Evolutionary conservation across 2,888 invertebrate genomes (phyloP).

Genomic region (Eilema depressum): DNA sequence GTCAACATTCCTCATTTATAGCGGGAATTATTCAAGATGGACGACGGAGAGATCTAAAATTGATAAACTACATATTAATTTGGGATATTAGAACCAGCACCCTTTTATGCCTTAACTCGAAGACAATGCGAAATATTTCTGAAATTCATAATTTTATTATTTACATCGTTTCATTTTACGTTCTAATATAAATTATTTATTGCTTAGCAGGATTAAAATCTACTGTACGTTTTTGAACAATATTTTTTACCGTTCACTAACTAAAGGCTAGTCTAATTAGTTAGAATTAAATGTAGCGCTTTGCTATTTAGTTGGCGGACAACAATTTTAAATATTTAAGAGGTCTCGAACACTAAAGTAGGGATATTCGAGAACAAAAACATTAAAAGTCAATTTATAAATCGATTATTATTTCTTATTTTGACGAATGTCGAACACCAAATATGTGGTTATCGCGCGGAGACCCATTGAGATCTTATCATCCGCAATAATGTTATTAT

Average conservation of each 20-base stretch:
- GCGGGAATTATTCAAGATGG: background rate
- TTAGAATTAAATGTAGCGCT: background rate
- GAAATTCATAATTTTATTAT: background rate
- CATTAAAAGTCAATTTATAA: background rate
- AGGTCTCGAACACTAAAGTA: background rate
- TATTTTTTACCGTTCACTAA: background rate
- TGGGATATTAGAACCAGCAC: background rate
- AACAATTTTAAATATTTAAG: background rate
- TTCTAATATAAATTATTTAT: slow-evolving; percentile 2
- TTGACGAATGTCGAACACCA: too few relatives aligned
- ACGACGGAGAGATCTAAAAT: background rate
- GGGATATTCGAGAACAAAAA: background rate
- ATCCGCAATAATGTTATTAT: background rate
- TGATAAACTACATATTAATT: background rate
- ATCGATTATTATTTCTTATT: background rate
- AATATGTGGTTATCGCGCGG: background rate
- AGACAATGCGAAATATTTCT: background rate
- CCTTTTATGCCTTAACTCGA: background rate
- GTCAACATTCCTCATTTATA: background rate
- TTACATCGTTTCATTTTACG: background rate
- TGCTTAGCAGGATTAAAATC: background rate
- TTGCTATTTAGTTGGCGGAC: background rate
- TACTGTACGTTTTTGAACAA: background rate
- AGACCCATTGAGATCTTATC: background rate
- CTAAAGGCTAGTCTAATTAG: background rate